Evolutionary conservation across 2,797 vertebrate species (phyloP).

Genomic region (Momotus momota): DNA sequence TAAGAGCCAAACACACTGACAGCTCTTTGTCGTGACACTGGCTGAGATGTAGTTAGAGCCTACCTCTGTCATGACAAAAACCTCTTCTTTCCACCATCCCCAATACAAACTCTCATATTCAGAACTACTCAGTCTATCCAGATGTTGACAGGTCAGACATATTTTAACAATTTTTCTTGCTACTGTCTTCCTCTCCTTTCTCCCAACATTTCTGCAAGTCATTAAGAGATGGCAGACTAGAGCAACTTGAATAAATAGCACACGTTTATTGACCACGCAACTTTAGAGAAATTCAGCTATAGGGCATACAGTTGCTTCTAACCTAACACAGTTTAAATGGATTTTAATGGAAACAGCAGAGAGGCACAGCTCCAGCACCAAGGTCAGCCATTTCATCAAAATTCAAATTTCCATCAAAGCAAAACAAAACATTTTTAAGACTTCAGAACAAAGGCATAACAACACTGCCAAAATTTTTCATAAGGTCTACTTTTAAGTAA

Average conservation of each 20-base stretch:
- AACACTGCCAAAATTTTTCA: background rate
- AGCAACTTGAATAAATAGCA: background rate
- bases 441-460: background rate
- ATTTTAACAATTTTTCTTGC: background rate
- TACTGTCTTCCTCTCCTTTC: background rate
- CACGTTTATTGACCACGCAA: background rate
- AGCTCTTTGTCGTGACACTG: background rate
- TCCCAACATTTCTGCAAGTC: background rate
- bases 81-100: background rate
- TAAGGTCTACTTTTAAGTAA: slow-evolving; percentile 16
- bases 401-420: slow-evolving; percentile 40
- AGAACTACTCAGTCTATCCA: background rate
- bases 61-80: background rate
- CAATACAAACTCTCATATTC: background rate
- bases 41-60: background rate
- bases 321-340: background rate
- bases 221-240: background rate
- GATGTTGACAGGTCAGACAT: background rate
- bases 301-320: background rate
- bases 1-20: background rate
- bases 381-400: slow-evolving; percentile 19
- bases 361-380: slow-evolving; percentile 24
- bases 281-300: background rate
- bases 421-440: slow-evolving; percentile 36
- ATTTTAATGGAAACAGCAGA: slow-evolving; percentile 16